These are phyloP conservation scores for Maylandia zebra DNA, from an alignment of 2,113 vertebrate species.

Conservation along the genomic window DNA sequence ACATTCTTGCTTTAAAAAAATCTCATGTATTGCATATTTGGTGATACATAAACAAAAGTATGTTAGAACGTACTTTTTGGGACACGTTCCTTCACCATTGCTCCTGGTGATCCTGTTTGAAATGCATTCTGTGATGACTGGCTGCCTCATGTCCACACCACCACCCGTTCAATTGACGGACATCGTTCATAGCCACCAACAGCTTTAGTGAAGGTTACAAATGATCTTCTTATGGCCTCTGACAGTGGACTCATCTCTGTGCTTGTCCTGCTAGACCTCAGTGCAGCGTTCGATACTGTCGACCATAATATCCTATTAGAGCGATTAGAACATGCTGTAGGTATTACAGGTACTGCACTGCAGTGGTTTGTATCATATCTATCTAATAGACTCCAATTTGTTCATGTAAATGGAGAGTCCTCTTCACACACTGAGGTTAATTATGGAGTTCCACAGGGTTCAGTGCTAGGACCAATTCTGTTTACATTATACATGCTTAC, in stretches of 20 bases:
- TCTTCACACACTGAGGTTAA: too few species aligned
- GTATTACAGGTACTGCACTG: rapidly evolving
- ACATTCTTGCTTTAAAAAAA: not conserved
- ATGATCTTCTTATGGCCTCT: not conserved
- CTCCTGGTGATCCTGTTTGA: not conserved
- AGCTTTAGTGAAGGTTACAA: not conserved
- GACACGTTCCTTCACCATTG: not conserved
- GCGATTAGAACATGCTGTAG: rapidly evolving
- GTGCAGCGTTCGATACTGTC: rapidly evolving
- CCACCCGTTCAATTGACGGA: not conserved
- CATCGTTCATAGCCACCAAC: not conserved
- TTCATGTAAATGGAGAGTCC: too few species aligned
- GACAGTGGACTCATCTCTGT: not conserved
- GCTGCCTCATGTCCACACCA: not conserved
- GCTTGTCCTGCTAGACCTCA: rapidly evolving
- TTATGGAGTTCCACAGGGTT: too few species aligned
- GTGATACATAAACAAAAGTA: not conserved
- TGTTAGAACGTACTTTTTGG: not conserved
- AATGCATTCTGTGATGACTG: not conserved
- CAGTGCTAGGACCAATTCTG: not conserved
- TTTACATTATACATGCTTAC: too few species aligned
- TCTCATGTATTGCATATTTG: not conserved
- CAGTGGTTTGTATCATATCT: rapidly evolving
- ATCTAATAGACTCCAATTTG: not conserved
- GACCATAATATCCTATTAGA: not conserved